Conservation (phyloP, 1,140 invertebrate species). For the Zaprionus davidi region DNA sequence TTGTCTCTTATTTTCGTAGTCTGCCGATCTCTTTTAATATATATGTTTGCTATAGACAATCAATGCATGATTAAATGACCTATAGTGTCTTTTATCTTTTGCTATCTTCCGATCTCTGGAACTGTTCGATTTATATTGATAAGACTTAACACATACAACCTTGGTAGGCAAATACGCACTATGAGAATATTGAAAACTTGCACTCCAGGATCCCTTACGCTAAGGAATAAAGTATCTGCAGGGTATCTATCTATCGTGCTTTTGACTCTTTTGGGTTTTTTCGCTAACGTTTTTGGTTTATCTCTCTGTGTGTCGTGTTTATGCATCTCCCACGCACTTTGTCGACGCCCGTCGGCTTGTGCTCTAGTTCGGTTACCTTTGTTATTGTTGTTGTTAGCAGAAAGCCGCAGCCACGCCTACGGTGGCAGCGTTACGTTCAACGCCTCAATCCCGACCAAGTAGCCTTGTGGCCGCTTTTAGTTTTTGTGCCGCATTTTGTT, state of each 20-base stretch:
- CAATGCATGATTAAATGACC: too few species aligned
- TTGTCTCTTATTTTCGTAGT: too few species aligned
- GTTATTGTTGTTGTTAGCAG: slow-evolving; percentile 10
- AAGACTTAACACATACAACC: neutral
- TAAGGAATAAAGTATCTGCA: neutral
- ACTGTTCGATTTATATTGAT: neutral
- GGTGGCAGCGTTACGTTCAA: neutral
- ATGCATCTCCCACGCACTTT: slow-evolving; percentile 20
- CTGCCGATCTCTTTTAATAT: too few species aligned
- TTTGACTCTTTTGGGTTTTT: neutral
- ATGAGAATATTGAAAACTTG: neutral
- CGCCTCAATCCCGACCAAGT: slow-evolving; percentile 5
- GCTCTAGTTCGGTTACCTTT: neutral
- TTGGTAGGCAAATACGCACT: neutral
- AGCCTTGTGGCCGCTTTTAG: slow-evolving; percentile 21
- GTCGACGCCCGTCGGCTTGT: slow-evolving; percentile 23
- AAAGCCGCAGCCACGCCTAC: slow-evolving; percentile 18
- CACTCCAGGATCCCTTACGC: neutral
- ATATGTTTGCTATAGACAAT: too few species aligned
- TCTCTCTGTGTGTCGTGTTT: neutral
- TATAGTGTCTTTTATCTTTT: neutral
- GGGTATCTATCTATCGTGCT: neutral
- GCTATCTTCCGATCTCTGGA: neutral
- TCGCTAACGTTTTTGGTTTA: slow-evolving; percentile 1
- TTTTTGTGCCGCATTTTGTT: slow-evolving; percentile 38